These are phyloP conservation scores for Pogona vitticeps DNA, from an alignment of 2,113 vertebrate genomes.

Conservation along the genomic window DNA sequence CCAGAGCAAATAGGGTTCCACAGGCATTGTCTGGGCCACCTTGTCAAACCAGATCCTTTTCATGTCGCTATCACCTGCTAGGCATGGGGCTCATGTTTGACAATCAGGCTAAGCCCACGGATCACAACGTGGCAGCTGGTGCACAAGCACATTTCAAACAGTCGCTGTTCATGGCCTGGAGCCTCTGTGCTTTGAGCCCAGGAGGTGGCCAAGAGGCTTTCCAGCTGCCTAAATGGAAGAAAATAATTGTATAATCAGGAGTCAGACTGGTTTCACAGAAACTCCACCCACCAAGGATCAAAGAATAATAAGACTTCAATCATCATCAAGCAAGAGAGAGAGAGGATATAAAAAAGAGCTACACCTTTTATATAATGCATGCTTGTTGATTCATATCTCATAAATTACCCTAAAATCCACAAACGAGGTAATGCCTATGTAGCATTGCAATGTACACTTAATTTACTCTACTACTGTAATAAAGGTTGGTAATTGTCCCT, in stretches of 20 bases:
- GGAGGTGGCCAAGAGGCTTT: slow-evolving; percentile 52
- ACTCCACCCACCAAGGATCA: slow-evolving; percentile 50
- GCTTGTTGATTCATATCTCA: slow-evolving; percentile 59
- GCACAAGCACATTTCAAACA: no score
- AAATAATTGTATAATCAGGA: slow-evolving; percentile 44
- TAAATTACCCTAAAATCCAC: slow-evolving; percentile 54
- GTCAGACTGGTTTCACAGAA: slow-evolving; percentile 63
- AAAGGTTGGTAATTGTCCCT: slow-evolving; percentile 59
- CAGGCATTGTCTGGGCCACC: no score
- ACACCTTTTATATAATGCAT: slow-evolving; percentile 54
- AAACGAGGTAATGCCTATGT: slow-evolving; percentile 28
- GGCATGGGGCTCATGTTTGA: no score
- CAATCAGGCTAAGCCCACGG: no score
- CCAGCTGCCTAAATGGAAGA: slow-evolving; percentile 48
- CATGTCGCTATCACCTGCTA: no score
- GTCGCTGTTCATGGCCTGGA: background rate
- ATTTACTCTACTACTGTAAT: slow-evolving; percentile 56
- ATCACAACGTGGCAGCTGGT: no score
- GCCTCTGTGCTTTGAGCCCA: background rate
- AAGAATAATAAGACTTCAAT: slow-evolving; percentile 58
- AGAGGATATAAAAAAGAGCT: slow-evolving; percentile 56
- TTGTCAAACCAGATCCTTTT: no score
- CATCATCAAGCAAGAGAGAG: slow-evolving; percentile 21
- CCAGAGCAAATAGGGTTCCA: no score
- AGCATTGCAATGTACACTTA: slow-evolving; percentile 51